Base-by-base conservation (phyloP, 2,888 invertebrate genomes). In the Pheosia tremula region DNA sequence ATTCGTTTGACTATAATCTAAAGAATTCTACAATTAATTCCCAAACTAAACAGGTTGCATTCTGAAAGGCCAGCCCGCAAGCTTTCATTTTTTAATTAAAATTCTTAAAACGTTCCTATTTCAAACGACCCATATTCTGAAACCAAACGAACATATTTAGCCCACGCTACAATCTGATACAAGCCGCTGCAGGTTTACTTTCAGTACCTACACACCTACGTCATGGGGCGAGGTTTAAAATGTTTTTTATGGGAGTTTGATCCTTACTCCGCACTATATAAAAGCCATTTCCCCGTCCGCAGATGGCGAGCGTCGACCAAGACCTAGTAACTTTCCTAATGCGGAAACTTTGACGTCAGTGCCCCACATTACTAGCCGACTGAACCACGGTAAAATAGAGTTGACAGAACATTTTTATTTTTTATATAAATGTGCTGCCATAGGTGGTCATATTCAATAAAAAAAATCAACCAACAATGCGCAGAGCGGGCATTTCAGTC, bases 281-380 rank as follows among this genome's bases (percentile, higher is more conserved):
- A 78, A 81, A 71, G 63, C 69, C 67, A 77, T 71, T 80, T 83
- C 76, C 68, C 79, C 66, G 64, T 77, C 60, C 76, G 60, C 63
- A 13, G 6, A 55, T 4, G 55, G 8, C n/a, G 9, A 1, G 9
- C 11, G 13, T 10, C 55, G 55, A 55, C 55, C 62, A 54, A 55
- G 55, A 55, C 55, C 55, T 11, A 55, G 38, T 55, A 13, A 55
- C 55, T 55, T 55, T 53, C 71, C 62, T 72, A 68, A 64, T 43
- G 71, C 75, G 56, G 45, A 56, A 43, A 56, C 5, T 56, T 89
- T 90, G 88, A 92, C 91, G 92, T 91, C 90, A 90, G 70, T 79
- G 80, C 61, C 79, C 81, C 75, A 85, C 74, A 85, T 85, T 78
- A 69, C 75, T 65, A 63, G 75, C 66, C 68, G 66, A 63, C 62